These are phyloP conservation scores for Napeogenes inachia DNA, from an alignment of 2,888 invertebrate species.

Conservation along the genomic window DNA sequence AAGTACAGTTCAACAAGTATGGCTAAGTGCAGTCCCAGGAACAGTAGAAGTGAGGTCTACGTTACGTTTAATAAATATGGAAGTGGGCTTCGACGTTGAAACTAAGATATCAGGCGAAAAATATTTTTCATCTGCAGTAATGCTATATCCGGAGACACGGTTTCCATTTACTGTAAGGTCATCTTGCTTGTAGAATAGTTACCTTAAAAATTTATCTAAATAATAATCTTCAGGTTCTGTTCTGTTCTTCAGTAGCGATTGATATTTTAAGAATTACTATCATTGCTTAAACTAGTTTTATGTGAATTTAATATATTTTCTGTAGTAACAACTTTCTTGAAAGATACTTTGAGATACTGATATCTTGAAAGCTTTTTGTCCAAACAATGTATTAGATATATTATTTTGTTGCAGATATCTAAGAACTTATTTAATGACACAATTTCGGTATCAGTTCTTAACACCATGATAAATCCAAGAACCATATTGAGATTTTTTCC, in stretches of 20 bases:
- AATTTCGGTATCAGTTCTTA: constrained; percentile 34
- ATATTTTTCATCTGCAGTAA: constrained; percentile 40
- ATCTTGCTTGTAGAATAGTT: background rate
- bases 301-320: too few relatives aligned
- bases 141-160: constrained; percentile 40
- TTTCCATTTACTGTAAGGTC: constrained; percentile 48
- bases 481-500: constrained; percentile 43
- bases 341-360: too few relatives aligned
- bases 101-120: constrained; percentile 35
- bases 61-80: constrained; percentile 45
- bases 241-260: too few relatives aligned
- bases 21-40: constrained; percentile 38
- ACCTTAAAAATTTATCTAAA: too few relatives aligned
- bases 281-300: background rate
- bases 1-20: constrained; percentile 45
- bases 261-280: background rate
- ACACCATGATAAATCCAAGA: constrained; percentile 12
- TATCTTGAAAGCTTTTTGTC: too few relatives aligned
- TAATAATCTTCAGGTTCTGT: too few relatives aligned
- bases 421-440: constrained; percentile 41
- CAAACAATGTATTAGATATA: background rate
- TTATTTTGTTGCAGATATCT: constrained; percentile 40
- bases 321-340: too few relatives aligned
- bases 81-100: constrained; percentile 51
- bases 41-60: constrained; percentile 41